Conservation (phyloP, 1,140 invertebrate genomes). For the Leptonema lineaticorne region DNA sequence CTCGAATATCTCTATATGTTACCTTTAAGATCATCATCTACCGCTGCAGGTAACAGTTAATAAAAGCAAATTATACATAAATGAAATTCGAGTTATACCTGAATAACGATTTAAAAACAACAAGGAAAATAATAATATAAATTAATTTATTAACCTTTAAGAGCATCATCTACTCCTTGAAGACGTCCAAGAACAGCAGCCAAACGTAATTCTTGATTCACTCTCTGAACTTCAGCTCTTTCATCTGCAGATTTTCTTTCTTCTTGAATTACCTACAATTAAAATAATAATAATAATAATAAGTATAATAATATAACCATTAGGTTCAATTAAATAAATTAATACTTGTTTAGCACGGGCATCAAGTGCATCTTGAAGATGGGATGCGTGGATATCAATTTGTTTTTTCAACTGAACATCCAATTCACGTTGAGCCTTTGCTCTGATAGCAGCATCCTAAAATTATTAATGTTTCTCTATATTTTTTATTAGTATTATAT, state of each 20-base stretch:
- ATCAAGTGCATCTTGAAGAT: slow-evolving; percentile 71
- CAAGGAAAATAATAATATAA: neutral
- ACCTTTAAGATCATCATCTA: slow-evolving; percentile 41
- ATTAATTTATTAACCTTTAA: slow-evolving; percentile 67
- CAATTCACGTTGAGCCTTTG: slow-evolving; percentile 72
- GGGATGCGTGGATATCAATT: slow-evolving; percentile 79
- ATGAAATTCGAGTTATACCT: neutral
- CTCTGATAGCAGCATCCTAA: slow-evolving; percentile 50
- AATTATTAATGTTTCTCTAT: too few relatives aligned
- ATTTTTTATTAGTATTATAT: too few relatives aligned
- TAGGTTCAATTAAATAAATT: too few relatives aligned
- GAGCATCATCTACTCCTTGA: slow-evolving; percentile 82
- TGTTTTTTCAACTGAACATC: slow-evolving; percentile 76
- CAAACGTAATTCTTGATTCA: slow-evolving; percentile 74
- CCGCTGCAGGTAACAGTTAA: slow-evolving; percentile 31
- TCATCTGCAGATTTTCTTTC: slow-evolving; percentile 58
- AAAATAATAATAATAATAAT: neutral
- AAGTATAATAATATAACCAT: too few relatives aligned
- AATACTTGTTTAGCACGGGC: slow-evolving; percentile 23
- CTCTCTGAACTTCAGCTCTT: slow-evolving; percentile 66
- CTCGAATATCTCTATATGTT: slow-evolving; percentile 19
- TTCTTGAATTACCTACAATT: slow-evolving; percentile 18
- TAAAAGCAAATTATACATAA: neutral
- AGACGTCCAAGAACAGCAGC: slow-evolving; percentile 79
- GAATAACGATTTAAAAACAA: neutral